Percentiles rank a stretch among this genome's conserved stretches.
These are phyloP conservation scores for Lithobates sylvaticus DNA, from an alignment of 2,797 vertebrate genomes.

Conservation along the genomic window DNA sequence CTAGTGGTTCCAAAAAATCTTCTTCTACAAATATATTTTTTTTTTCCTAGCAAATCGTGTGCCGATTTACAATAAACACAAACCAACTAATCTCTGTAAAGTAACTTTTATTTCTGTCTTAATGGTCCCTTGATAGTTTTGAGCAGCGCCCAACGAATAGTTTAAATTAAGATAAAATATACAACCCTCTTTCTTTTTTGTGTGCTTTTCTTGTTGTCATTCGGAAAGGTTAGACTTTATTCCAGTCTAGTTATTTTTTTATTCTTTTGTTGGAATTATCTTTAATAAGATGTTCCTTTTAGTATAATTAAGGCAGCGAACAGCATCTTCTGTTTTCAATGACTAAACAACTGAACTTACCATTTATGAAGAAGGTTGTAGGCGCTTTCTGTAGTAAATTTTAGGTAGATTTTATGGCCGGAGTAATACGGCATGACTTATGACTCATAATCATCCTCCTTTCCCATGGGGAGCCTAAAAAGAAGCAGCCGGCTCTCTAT, in stretches of 20 bases:
- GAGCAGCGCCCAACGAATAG: no score
- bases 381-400: neutral
- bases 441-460: neutral
- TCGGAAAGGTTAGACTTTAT: neutral
- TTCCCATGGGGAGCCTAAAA: no score
- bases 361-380: neutral
- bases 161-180: no score
- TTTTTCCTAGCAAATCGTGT: no score
- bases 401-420: neutral
- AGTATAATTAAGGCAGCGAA: neutral
- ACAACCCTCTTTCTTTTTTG: no score
- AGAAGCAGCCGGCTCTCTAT: no score
- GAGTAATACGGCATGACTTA: neutral
- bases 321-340: slow-evolving; percentile 1
- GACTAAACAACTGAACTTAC: neutral
- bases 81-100: no score
- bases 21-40: no score
- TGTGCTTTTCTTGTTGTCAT: neutral
- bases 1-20: no score
- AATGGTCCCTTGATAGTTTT: no score
- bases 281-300: neutral
- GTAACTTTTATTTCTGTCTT: no score
- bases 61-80: no score
- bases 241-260: neutral
- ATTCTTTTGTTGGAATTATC: neutral